Evolutionary conservation across 37 sponge, comb jelly and placozoan species (phyloP).

Genomic region (Diacarnus erythraeanus): DNA sequence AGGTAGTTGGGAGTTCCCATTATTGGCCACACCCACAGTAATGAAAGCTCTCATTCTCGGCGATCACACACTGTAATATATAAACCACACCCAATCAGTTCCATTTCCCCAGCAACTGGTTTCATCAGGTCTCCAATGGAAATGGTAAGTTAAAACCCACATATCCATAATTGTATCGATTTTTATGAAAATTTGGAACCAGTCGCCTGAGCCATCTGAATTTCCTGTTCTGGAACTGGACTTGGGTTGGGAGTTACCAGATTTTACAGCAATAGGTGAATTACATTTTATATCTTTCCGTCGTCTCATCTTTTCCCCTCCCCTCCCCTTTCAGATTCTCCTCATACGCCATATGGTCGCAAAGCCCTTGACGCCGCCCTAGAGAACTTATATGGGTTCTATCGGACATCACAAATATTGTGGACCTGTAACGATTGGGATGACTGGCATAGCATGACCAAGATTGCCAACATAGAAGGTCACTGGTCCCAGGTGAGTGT

Average conservation of each 20-base stretch:
- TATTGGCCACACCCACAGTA: too few species aligned
- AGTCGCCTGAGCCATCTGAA: constrained; percentile 11
- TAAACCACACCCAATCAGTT: constrained; percentile 5
- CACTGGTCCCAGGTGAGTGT: constrained; percentile 73
- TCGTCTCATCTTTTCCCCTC: background rate
- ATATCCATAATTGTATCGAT: background rate
- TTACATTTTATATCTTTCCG: background rate
- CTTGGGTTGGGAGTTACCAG: constrained; percentile 69
- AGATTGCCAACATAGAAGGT: constrained; percentile 17
- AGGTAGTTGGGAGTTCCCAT: background rate
- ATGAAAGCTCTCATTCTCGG: background rate
- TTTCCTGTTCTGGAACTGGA: constrained; percentile 28
- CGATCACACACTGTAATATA: background rate
- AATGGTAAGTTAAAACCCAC: background rate
- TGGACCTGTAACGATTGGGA: constrained; percentile 48
- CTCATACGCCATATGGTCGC: constrained; percentile 19
- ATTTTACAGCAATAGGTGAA: constrained; percentile 62
- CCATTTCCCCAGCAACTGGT: background rate
- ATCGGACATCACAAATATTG: constrained; percentile 36
- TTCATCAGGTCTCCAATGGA: background rate
- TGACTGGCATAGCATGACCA: constrained; percentile 64
- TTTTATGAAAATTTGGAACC: background rate
- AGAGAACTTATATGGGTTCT: constrained; percentile 48
- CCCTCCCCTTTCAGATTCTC: constrained; percentile 6
- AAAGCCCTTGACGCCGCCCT: constrained; percentile 53